Evolutionary conservation across 2,113 vertebrate species (phyloP).

Genomic region (Tragelaphus strepsiceros): DNA sequence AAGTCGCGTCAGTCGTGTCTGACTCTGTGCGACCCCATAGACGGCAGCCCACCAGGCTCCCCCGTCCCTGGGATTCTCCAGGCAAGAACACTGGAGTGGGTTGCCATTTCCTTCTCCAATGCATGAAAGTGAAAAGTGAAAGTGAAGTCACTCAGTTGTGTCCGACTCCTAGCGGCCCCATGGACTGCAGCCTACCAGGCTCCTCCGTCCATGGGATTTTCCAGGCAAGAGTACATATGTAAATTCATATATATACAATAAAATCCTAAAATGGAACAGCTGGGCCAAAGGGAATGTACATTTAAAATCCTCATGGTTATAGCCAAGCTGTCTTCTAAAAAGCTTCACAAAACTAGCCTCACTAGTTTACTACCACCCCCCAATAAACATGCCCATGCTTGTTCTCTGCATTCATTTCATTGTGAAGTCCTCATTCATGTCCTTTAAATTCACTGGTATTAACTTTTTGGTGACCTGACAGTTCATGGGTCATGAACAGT

Average conservation of each 20-base stretch:
- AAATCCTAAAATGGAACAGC: not conserved
- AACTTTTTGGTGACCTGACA: not conserved
- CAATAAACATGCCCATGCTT: not conserved
- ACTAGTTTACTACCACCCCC: not conserved
- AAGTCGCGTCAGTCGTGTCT: too few species aligned
- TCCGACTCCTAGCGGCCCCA: fast-evolving
- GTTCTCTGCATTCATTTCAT: not conserved
- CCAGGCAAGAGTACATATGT: not conserved
- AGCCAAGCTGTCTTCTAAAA: not conserved
- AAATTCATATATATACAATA: not conserved
- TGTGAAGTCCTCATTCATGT: not conserved
- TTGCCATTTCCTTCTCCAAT: too few species aligned
- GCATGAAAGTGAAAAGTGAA: too few species aligned
- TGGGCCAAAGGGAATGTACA: not conserved
- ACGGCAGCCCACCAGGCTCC: too few species aligned
- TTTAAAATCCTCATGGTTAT: not conserved
- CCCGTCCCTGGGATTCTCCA: too few species aligned
- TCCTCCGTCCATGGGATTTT: too few species aligned
- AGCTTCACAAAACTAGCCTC: not conserved
- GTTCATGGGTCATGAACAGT: not conserved
- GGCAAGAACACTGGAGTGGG: too few species aligned
- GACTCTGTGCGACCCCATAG: too few species aligned
- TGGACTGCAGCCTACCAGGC: too few species aligned
- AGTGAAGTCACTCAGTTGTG: too few species aligned
- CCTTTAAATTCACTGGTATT: not conserved